These are phyloP conservation scores for Eupithecia centaureata DNA, from an alignment of 2,888 invertebrate genomes.

Conservation along the genomic window DNA sequence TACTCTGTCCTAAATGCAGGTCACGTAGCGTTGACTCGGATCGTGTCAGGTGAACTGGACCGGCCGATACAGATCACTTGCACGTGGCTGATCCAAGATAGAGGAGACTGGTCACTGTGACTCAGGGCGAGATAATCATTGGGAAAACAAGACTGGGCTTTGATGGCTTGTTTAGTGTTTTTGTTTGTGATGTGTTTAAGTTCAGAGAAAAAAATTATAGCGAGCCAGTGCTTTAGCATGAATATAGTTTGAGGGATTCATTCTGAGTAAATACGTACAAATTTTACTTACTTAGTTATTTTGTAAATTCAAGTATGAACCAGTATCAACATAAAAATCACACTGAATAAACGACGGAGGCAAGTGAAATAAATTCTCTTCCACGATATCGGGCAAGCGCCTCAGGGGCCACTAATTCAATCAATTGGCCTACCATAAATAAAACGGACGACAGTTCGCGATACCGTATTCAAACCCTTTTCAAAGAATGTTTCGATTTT, in stretches of 20 bases:
- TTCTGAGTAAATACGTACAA: not conserved
- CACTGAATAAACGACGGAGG: conserved; percentile 58
- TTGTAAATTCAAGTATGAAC: conserved; percentile 35
- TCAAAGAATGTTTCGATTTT: conserved; percentile 19
- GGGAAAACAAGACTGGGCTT: not conserved
- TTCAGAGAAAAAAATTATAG: not conserved
- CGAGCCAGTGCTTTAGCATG: not conserved
- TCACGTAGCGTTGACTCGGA: conserved; percentile 63
- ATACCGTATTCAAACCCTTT: conserved; percentile 60
- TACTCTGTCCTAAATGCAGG: conserved; percentile 49
- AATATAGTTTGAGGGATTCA: not conserved
- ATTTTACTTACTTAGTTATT: not conserved
- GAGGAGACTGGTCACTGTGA: conserved; percentile 25
- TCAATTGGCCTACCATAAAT: conserved; percentile 81
- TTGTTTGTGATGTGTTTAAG: not conserved
- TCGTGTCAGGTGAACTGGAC: conserved; percentile 65
- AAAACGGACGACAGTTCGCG: conserved; percentile 73
- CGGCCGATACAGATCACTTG: conserved; percentile 66
- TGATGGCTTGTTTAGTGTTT: not conserved
- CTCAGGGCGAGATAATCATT: conserved; percentile 14
- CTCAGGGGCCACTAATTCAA: conserved; percentile 81
- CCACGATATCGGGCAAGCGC: conserved; percentile 69
- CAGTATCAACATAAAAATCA: conserved; percentile 48
- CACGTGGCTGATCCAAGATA: conserved; percentile 59
- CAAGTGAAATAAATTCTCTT: conserved; percentile 70